phyloP scores from a whole-genome alignment of 2,888 invertebrate species.

The Drosophila paranaensis region DNA sequence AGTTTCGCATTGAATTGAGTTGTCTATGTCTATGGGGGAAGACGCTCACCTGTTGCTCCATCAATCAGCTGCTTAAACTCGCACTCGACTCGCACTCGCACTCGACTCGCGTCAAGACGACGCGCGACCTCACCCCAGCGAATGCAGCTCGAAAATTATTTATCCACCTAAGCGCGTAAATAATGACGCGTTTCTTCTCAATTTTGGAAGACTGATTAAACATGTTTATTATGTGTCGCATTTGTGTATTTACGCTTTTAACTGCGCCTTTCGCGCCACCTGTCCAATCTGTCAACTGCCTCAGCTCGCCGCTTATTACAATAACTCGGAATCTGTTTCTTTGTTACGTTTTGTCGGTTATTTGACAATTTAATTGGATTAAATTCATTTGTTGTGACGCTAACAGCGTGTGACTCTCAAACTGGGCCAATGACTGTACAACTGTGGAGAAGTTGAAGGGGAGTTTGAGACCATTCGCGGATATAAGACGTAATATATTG shows the following conservation, averaged over 20 bases:
- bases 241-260: slow-evolving; percentile 29
- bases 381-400: slow-evolving; percentile 54
- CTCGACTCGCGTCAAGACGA: slow-evolving; percentile 12
- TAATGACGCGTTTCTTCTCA: slow-evolving; percentile 49
- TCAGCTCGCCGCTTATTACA: slow-evolving; percentile 11
- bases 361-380: slow-evolving; percentile 62
- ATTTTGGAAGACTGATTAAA: slow-evolving; percentile 28
- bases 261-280: slow-evolving; percentile 33
- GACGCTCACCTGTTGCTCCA: slow-evolving; percentile 34
- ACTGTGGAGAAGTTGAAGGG: slow-evolving; percentile 11
- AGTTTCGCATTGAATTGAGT: slow-evolving; percentile 55
- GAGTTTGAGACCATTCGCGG: background rate
- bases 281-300: slow-evolving; percentile 59
- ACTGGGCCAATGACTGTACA: slow-evolving; percentile 12
- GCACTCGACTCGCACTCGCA: slow-evolving; percentile 29
- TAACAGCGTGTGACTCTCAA: slow-evolving; percentile 14
- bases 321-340: slow-evolving; percentile 20
- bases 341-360: slow-evolving; percentile 13
- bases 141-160: slow-evolving; percentile 20
- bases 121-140: slow-evolving; percentile 13
- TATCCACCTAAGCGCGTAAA: slow-evolving; percentile 50
- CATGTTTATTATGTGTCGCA: slow-evolving; percentile 36
- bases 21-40: slow-evolving; percentile 33
- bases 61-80: slow-evolving; percentile 54
- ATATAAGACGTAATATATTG: background rate